Percentiles rank a stretch among this genome's conserved stretches.
Evolutionary conservation across 2,113 vertebrate species (phyloP).

Genomic region (Gasterosteus nipponicus): DNA sequence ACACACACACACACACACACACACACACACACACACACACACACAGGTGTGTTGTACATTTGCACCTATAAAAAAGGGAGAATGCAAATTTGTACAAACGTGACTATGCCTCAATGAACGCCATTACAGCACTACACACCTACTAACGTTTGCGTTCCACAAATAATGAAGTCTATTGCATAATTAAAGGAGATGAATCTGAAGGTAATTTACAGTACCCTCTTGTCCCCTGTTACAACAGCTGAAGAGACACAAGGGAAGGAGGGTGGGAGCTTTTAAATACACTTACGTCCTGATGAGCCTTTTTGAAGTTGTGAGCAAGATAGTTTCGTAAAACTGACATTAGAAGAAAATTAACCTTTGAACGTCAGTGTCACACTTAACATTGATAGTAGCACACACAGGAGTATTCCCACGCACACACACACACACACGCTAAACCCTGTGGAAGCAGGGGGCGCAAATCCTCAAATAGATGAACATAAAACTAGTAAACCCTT

Average conservation of each 20-base stretch:
- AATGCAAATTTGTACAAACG: constrained; percentile 48
- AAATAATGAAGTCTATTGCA: constrained; percentile 77
- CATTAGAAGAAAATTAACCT: constrained; percentile 63
- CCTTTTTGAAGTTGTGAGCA: constrained; percentile 45
- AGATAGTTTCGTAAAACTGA: constrained; percentile 53
- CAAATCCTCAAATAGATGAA: constrained; percentile 33
- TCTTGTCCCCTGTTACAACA: constrained; percentile 56
- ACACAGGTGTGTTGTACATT: constrained; percentile 23
- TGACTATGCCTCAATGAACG: constrained; percentile 54
- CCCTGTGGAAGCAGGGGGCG: neutral
- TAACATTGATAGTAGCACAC: constrained; percentile 38
- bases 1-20: constrained; percentile 8
- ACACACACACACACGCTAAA: constrained; percentile 3
- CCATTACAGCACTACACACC: constrained; percentile 38
- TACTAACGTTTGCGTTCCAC: constrained; percentile 69
- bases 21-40: neutral
- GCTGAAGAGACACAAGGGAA: constrained; percentile 10
- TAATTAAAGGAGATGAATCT: constrained; percentile 78
- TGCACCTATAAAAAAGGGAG: constrained; percentile 23
- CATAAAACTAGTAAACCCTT: constrained; percentile 47
- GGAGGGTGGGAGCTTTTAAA: constrained; percentile 33
- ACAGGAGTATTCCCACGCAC: neutral
- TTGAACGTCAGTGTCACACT: constrained; percentile 46
- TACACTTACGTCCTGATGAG: constrained; percentile 54
- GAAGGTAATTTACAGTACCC: constrained; percentile 74